Conservation (phyloP, 1,140 invertebrate species). For the Anoplolepis gracilipes region DNA sequence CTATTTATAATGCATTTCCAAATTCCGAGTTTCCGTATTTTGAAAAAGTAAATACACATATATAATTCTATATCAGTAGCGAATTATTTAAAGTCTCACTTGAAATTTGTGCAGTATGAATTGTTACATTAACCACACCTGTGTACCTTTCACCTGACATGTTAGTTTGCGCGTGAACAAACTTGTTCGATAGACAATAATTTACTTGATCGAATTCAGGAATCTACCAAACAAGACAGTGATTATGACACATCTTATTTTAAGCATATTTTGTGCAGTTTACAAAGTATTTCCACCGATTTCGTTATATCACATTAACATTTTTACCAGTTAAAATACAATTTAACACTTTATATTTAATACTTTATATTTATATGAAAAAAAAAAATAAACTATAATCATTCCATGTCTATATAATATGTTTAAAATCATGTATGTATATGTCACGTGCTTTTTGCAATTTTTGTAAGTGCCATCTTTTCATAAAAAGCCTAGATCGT, state of each 20-base stretch:
- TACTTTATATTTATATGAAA: too few species aligned
- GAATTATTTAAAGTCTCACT: constrained; percentile 54
- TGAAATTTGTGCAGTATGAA: constrained; percentile 51
- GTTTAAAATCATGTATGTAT: too few species aligned
- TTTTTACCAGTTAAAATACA: background rate
- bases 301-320: too few species aligned
- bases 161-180: constrained; percentile 38
- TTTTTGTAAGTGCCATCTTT: too few species aligned
- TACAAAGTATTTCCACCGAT: too few species aligned
- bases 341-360: too few species aligned
- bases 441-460: too few species aligned
- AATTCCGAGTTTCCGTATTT: background rate
- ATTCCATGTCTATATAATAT: too few species aligned
- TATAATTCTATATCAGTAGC: background rate
- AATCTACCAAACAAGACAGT: background rate
- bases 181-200: constrained; percentile 11
- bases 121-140: constrained; percentile 68
- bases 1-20: constrained; percentile 2
- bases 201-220: background rate
- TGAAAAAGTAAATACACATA: too few species aligned
- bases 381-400: too few species aligned
- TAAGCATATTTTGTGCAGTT: background rate
- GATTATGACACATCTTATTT: too few species aligned
- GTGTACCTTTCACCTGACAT: constrained; percentile 66
- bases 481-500: too few species aligned